Base-by-base conservation (phyloP, 2,113 vertebrate species). In the Pelobates fuscus region DNA sequence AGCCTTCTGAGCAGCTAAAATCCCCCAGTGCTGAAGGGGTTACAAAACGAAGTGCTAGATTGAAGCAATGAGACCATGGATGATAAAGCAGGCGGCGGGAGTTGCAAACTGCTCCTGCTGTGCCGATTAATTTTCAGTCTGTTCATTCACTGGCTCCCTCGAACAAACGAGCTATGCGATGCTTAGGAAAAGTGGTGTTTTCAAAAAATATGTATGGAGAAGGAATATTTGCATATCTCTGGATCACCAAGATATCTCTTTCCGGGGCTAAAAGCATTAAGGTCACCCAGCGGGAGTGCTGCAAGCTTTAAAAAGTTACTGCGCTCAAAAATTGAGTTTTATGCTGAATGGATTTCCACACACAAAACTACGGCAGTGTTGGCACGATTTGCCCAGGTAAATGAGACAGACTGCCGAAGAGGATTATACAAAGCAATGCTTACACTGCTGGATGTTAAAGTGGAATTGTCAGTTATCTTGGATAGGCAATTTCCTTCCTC, bases 51-150 rank as follows among this genome's bases (percentile, higher is more conserved):
- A 49, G 64, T 37, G 43, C 57, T 61, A 61, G 73, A 77, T 60
- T 77, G 73, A 64, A 2, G 64, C 64, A 67, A 52, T 26, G 73
- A 68, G 73, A 61, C 73, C 55, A 77, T 77, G 65, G 73, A 68
- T 77, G 59, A 68, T 68, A 77, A 77, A 77, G 67, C 73, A 68
- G 73, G 30, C 55, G 55, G 59, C 64, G 59, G 44, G 73, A 67
- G 67, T 41, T 77, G 73, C 25, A 68, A 77, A 77, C 37, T 60
- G 64, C 37, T 68, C 73, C 73, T 61, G 65, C 73, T 68, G 65
- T 68, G 73, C 73, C 26, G 65, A 77, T 77, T 77, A 68, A 77
- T 68, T 77, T 61, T 52, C 73, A 77, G 73, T 68, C 65, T 77
- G 65, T 68, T 67, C 65, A 14, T 55, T 68, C 54, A 60, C 55